Percentiles rank a stretch among this genome's conserved stretches.
Conservation (phyloP, 2,797 vertebrate species). For the Galaxias olidus region DNA sequence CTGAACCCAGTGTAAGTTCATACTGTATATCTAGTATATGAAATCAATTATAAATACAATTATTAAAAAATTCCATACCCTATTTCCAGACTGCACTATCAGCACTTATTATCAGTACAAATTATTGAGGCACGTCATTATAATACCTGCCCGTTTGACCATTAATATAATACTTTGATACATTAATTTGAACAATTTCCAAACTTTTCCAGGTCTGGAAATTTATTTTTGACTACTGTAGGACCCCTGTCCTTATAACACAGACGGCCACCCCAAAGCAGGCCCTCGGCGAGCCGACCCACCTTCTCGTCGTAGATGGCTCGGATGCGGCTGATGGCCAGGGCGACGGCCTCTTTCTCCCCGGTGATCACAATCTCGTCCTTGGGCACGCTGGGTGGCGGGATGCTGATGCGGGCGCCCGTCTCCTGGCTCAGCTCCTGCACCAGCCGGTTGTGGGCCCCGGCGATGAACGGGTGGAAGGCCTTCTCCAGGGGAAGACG, state of each 20-base stretch:
- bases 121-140: too few species aligned
- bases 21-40: too few species aligned
- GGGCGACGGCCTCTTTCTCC: slow-evolving; percentile 77
- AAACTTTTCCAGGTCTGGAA: too few species aligned
- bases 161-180: too few species aligned
- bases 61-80: too few species aligned
- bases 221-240: too few species aligned
- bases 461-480: slow-evolving; percentile 78
- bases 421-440: slow-evolving; percentile 80
- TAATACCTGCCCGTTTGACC: too few species aligned
- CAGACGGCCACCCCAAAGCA: not conserved
- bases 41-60: too few species aligned
- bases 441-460: slow-evolving; percentile 75
- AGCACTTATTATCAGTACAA: too few species aligned
- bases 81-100: too few species aligned
- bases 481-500: slow-evolving; percentile 77
- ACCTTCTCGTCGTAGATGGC: slow-evolving; percentile 82
- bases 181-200: too few species aligned
- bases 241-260: not conserved
- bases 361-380: slow-evolving; percentile 81
- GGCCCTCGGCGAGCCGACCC: not conserved
- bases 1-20: too few species aligned
- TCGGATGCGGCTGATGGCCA: slow-evolving; percentile 72
- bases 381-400: slow-evolving; percentile 75
- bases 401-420: slow-evolving; percentile 77